A percentile compares a stretch with the other conserved stretches of the same genome.
Evolutionary conservation across 2,797 vertebrate species (phyloP).

Genomic region (Thamnophis elegans): DNA sequence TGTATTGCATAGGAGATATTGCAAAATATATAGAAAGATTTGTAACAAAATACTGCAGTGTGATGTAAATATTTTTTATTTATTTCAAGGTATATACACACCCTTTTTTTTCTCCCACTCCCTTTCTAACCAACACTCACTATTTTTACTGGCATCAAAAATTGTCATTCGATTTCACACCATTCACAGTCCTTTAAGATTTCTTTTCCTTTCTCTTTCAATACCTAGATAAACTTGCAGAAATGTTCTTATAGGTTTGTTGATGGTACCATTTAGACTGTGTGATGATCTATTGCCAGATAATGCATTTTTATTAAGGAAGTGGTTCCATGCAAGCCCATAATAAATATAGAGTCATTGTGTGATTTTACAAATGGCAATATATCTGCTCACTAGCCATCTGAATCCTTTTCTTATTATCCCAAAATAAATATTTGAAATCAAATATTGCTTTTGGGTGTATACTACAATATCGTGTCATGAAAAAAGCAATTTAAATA

Average conservation of each 20-base stretch:
- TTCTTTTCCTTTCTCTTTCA: neutral
- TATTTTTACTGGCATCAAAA: neutral
- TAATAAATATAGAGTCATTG: neutral
- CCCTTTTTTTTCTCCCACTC: neutral
- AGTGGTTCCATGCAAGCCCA: neutral
- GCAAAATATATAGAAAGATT: neutral
- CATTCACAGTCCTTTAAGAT: neutral
- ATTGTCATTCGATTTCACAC: neutral
- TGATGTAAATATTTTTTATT: neutral
- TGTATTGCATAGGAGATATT: neutral
- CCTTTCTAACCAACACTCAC: neutral
- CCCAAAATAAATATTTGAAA: slow-evolving; percentile 31
- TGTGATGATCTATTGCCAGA: neutral
- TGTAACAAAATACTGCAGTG: neutral
- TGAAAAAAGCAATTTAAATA: neutral
- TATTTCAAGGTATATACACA: neutral
- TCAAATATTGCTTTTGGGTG: neutral
- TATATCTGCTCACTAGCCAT: neutral
- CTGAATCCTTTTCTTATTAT: neutral
- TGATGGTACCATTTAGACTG: neutral
- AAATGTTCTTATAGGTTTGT: neutral
- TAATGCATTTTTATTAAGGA: neutral
- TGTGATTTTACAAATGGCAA: neutral
- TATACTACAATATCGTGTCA: neutral
- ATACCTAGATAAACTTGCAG: neutral